A percentile compares a stretch with the other conserved stretches of the same genome.
Conservation (phyloP, 2,797 vertebrate species). For the Chanos chanos region DNA sequence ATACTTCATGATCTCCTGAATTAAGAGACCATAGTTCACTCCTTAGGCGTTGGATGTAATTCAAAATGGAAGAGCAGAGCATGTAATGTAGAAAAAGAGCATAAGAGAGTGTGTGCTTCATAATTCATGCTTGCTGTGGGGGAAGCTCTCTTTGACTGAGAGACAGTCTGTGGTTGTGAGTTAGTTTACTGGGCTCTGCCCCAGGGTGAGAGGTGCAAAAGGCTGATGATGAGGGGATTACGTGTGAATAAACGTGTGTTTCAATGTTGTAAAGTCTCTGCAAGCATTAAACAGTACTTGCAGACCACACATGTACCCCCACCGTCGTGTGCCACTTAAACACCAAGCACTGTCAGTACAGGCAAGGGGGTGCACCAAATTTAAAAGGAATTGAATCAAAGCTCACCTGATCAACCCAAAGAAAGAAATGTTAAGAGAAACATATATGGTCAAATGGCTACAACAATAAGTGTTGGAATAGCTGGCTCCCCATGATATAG, state of each 20-base stretch:
- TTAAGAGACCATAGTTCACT: conserved; percentile 5
- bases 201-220: neutral
- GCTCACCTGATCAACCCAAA: too few species aligned
- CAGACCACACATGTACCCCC: too few species aligned
- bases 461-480: too few species aligned
- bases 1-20: conserved; percentile 6
- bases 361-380: too few species aligned
- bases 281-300: too few species aligned
- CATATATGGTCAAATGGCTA: too few species aligned
- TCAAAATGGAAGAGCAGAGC: conserved; percentile 1
- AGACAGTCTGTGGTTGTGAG: conserved; percentile 23
- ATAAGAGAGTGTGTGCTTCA: conserved; percentile 19
- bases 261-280: neutral
- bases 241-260: conserved; percentile 2
- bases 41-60: conserved; percentile 24
- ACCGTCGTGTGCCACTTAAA: too few species aligned
- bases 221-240: neutral
- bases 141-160: conserved; percentile 22
- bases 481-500: too few species aligned
- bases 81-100: conserved; percentile 21
- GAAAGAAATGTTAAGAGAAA: too few species aligned
- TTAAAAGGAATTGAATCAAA: too few species aligned
- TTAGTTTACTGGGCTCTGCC: neutral
- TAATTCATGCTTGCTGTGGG: conserved; percentile 40
- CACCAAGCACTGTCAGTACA: too few species aligned